Evolutionary conservation across 2,888 invertebrate species (phyloP), one percentile per base, ranked within the genome.

Genomic region (Rapana venosa): DNA sequence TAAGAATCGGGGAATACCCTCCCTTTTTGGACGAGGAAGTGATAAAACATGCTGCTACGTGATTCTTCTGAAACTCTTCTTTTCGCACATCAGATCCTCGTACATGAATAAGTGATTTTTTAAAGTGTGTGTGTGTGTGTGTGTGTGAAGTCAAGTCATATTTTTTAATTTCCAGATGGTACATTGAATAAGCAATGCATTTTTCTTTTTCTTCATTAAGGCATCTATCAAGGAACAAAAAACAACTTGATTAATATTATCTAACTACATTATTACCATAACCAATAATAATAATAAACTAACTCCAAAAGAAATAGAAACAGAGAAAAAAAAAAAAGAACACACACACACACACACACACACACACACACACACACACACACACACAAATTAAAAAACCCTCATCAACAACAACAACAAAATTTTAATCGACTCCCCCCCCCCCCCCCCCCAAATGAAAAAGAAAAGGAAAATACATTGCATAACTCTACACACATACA

Each of bases 281-380:
- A n/a, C n/a, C n/a, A 70, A 70, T 26, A 70, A 70, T 8, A 22
- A 1, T 2, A 8, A 70, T 8, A 22, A 70, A 1, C 22, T 61
- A 17, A 61, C 20, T 61, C 15, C 2, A 17, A 61, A 61, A 61
- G 20, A 17, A 17, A 17, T 61, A 20, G 11, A 74, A 74, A 74
- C 13, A 1, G 26, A 30, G 20, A 74, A 11, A 13, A 2, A 26
- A 74, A 74, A 32, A 2, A 32, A 15, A 35, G 30, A 5, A 22
- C 81, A 35, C 81, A 22, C 81, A 22, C 81, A 36, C 81, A 81
- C 81, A 81, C 36, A 81, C 81, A 35, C 35, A 81, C 36, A 81
- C 36, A 35, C 36, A 81, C 77, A 32, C 32, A 77, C 77, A 77
- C 32, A n/a, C 26, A n/a, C 74, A 22, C 22, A n/a, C n/a, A 22